Percentiles rank a stretch among this genome's conserved stretches.
Evolutionary conservation across 2,797 vertebrate genomes (phyloP).

Genomic region (Chiloscyllium punctatum): DNA sequence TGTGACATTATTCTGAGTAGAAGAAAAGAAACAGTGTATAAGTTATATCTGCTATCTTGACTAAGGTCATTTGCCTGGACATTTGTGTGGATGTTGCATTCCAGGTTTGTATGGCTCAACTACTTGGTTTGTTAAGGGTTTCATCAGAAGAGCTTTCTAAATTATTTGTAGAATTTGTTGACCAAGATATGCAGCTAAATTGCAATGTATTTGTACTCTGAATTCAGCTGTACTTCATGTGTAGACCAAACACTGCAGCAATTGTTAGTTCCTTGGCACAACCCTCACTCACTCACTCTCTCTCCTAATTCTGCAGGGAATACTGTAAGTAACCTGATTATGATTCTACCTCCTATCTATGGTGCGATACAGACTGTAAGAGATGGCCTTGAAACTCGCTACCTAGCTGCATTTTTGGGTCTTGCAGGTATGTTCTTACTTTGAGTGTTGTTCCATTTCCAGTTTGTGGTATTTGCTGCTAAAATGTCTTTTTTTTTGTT

Average conservation of each 20-base stretch:
- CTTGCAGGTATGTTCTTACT: constrained; percentile 70
- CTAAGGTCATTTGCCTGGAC: neutral
- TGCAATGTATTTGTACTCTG: neutral
- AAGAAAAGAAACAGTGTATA: neutral
- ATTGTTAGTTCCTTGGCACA: neutral
- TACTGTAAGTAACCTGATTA: constrained; percentile 97
- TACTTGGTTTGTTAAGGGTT: neutral
- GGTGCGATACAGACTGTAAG: constrained; percentile 80
- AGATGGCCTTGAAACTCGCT: constrained; percentile 86
- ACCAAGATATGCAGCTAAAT: neutral
- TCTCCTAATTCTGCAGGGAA: constrained; percentile 75
- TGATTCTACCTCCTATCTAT: constrained; percentile 92
- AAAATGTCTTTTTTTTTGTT: neutral
- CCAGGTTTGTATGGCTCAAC: neutral
- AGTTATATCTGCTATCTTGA: neutral
- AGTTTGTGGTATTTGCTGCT: neutral
- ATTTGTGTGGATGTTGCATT: too few relatives aligned
- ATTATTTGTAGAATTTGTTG: neutral
- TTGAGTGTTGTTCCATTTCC: neutral
- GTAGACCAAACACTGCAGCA: neutral
- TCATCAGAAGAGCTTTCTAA: neutral
- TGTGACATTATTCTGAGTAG: neutral
- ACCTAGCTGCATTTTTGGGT: constrained; percentile 83
- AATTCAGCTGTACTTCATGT: neutral
- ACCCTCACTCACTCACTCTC: constrained; percentile 42